phyloP scores from a whole-genome alignment of 2,888 invertebrate species.

The Plebejus anna region DNA sequence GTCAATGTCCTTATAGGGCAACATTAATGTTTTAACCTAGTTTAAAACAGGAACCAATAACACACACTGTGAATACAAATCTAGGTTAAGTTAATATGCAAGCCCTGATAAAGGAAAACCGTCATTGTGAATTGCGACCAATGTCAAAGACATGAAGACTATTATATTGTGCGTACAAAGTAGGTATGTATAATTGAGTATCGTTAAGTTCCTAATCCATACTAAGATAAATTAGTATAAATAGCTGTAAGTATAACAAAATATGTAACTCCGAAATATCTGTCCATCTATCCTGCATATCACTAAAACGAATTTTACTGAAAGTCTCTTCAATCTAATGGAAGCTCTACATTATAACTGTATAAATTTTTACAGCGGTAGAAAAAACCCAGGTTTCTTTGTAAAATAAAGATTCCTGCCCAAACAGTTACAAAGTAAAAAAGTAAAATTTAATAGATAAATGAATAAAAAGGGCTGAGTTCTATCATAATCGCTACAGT shows the following conservation, averaged over 20 bases:
- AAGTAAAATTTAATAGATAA: no score
- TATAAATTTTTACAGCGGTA: no score
- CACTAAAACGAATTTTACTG: no score
- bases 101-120: constrained; percentile 17
- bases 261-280: no score
- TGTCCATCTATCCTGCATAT: no score
- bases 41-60: neutral
- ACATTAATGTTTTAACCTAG: neutral
- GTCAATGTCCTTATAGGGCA: neutral
- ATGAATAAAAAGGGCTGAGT: no score
- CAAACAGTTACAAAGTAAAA: no score
- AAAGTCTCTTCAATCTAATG: no score
- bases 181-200: no score
- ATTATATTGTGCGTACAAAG: neutral
- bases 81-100: constrained; percentile 24
- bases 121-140: constrained; percentile 10
- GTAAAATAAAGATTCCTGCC: no score
- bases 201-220: neutral
- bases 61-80: constrained; percentile 12
- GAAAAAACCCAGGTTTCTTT: no score
- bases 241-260: neutral
- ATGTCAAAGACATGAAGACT: constrained; percentile 6
- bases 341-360: no score
- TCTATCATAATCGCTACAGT: neutral
- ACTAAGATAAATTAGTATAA: neutral